Percentiles rank a stretch among this genome's conserved stretches.
These are phyloP conservation scores for Gorsachius magnificus DNA, from an alignment of 2,797 vertebrate species.

Conservation along the genomic window DNA sequence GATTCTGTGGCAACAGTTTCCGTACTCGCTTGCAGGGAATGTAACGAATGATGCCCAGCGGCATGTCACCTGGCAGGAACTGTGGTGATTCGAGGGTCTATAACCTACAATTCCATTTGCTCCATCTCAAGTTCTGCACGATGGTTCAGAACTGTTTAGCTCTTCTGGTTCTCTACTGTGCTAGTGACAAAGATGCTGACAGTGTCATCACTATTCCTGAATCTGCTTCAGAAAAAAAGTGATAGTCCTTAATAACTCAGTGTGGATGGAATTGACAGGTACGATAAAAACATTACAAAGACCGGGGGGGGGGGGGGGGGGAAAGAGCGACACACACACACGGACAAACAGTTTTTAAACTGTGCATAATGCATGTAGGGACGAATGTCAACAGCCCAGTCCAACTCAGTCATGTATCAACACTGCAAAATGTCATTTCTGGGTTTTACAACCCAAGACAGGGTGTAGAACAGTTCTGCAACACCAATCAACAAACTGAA, in stretches of 20 bases:
- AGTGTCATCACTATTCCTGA: background rate
- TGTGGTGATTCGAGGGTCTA: background rate
- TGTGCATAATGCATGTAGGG: background rate
- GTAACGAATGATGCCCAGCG: background rate
- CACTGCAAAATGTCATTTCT: background rate
- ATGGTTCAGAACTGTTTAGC: background rate
- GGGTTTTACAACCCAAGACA: background rate
- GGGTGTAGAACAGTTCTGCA: background rate
- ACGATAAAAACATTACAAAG: background rate
- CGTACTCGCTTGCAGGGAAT: background rate
- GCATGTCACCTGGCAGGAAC: background rate
- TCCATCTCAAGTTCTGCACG: background rate
- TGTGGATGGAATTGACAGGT: background rate
- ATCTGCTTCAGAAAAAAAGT: background rate
- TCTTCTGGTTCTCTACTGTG: background rate
- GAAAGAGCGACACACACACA: fast-evolving
- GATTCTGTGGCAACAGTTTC: background rate
- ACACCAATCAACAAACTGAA: background rate
- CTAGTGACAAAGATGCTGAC: background rate
- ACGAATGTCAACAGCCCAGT: background rate
- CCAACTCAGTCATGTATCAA: background rate
- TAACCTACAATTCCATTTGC: background rate
- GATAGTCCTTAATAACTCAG: background rate
- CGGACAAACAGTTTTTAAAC: background rate
- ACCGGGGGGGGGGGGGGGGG: no score